Base-by-base conservation (phyloP, 2,797 vertebrate genomes). In the Molossus alvarezi region DNA sequence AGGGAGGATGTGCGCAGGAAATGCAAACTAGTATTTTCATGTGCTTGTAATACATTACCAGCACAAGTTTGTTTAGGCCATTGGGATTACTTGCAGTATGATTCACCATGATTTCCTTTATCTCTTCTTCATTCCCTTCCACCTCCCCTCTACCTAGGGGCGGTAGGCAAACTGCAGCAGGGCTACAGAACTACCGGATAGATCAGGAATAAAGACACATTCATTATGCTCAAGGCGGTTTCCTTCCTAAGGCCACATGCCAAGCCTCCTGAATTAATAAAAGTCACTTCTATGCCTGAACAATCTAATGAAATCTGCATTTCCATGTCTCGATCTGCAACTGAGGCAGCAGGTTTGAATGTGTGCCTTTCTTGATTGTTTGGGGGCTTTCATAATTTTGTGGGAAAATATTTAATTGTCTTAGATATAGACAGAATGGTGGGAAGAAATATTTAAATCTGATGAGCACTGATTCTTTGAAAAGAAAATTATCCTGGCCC, bases 401-500 rank as follows among this genome's bases (percentile, higher is more conserved):
- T 7, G 8, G 15, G 65, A n/a, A 90, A 81, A 84, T 60, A 51
- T 77, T 73, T 88, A 57, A 76, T 77, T 77, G 51, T 75, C 33
- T 62, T 85, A 73, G 25, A 75, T 73, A 53, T 29, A 62, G 55
- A 58, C 29, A 57, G 76, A 41, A 33, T 57, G 25, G n/a, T 27
- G 3, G 29, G 6, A 90, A 90, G 25, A 90, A 92, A 86, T 90
- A 95, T 94, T 96, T 94, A 96, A 72, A 95, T 83, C 89, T 79
- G 6, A 86, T 62, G 51, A 82, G 51, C 33, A 67, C n/a, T 87
- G 60, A 77, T 84, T 58, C 23, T 83, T 84, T 76, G 76, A 94
- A 86, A 95, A 37, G 65, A 96, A 86, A 75, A 58, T 94, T 23
- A 76, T 51, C 33, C 92, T 85, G 91, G 75, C 60, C 72, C 55